A percentile compares a stretch with the other conserved stretches of the same genome.
These are phyloP conservation scores for Rhizomys pruinosus DNA, from an alignment of 2,113 vertebrate species.

Conservation along the genomic window DNA sequence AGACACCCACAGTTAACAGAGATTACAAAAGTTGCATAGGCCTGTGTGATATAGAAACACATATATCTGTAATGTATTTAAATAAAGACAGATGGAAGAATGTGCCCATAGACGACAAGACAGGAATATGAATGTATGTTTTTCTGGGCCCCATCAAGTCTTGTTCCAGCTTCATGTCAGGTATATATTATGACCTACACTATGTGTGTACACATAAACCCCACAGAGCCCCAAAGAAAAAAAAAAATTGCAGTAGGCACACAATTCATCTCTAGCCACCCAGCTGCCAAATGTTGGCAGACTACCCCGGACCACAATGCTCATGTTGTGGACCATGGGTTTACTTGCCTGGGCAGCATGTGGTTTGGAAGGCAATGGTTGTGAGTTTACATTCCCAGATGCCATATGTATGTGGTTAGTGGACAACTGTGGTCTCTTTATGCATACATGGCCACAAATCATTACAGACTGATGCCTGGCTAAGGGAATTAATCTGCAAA, in stretches of 20 bases:
- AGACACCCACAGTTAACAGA: constrained; percentile 43
- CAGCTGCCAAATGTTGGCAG: constrained; percentile 68
- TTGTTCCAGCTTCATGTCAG: constrained; percentile 2
- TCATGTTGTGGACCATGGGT: constrained; percentile 60
- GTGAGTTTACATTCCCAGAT: constrained; percentile 61
- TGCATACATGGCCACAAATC: constrained; percentile 75
- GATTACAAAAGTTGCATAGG: constrained; percentile 51
- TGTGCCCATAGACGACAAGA: constrained; percentile 38
- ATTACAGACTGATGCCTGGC: constrained; percentile 58
- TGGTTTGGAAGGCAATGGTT: constrained; percentile 71
- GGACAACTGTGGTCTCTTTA: constrained; percentile 72
- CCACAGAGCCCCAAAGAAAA: constrained; percentile 45
- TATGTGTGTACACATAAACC: background rate
- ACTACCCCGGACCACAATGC: constrained; percentile 58
- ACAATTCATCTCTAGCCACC: constrained; percentile 64
- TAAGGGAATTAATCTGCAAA: constrained; percentile 63
- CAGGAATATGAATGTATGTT: constrained; percentile 9
- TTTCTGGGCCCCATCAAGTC: constrained; percentile 10
- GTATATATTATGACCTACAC: constrained; percentile 6
- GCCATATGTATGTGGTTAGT: constrained; percentile 76
- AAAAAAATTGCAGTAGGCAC: constrained; percentile 67
- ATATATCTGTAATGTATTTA: constrained; percentile 58
- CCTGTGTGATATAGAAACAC: constrained; percentile 24
- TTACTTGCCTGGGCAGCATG: constrained; percentile 73
- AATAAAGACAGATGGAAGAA: constrained; percentile 75